Base-by-base conservation (phyloP, 2,797 vertebrate genomes). In the Pempheris klunzingeri region DNA sequence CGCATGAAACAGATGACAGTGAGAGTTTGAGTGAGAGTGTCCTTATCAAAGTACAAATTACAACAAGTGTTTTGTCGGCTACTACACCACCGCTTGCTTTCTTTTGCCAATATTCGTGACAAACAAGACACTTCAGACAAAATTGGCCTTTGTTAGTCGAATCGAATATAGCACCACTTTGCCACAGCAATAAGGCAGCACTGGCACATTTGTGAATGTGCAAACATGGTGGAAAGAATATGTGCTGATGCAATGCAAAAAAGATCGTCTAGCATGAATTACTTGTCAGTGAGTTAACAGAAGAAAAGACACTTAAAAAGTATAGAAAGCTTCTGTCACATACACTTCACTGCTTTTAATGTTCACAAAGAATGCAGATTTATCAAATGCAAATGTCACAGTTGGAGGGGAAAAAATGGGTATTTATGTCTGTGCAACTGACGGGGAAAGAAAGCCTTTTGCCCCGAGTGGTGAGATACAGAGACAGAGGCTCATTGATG, bases 401-500 rank as follows among this genome's bases (percentile, higher is more conserved):
- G 84, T 32, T 68, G 85, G 80, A 78, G 53, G 7, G 5, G 32
- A 58, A 58, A 39, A 44, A 80, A 80, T 22, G 44, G 74, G 46
- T 73, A 82, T 82, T 87, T 78, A 81, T 87, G 74, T 78, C 81
- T 32, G 55, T 62, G 50, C 18, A 57, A 88, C 80, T 84, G 79
- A 89, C 30, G n/a, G 63, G 66, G 53, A 44, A 39, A 87, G 70
- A 79, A 75, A 86, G 78, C 60, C 46, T 74, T 73, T 80, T 57
- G 65, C 76, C 74, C 63, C 5, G 28, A 80, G 77, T 74, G 43
- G 63, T 78, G 67, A 71, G 83, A 88, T 78, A 69, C 30, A 50
- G 71, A 57, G 63, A 91, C 88, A 90, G 87, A 90, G 83, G 67
- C 54, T 72, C 82, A 89, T 86, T 90, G 88, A 90, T 89, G 86